Evolutionary conservation across 2,797 vertebrate genomes (phyloP).

Genomic region (Rhabdomys pumilio): DNA sequence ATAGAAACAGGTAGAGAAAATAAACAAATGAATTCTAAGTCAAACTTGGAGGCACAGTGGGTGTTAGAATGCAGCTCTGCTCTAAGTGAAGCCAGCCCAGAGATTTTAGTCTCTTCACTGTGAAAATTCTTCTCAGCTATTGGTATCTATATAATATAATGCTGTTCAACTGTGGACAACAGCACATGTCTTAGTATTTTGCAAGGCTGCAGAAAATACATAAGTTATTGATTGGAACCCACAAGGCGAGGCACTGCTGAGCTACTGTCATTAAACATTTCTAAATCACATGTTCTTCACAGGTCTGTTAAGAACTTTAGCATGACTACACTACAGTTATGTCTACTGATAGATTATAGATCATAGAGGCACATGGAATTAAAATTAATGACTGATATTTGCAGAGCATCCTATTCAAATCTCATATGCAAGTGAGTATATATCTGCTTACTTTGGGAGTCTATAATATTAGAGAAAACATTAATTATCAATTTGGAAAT

Average conservation of each 20-base stretch:
- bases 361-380: slow-evolving; percentile 14
- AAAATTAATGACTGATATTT: slow-evolving; percentile 49
- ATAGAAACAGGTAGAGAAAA: neutral
- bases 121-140: neutral
- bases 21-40: slow-evolving; percentile 25
- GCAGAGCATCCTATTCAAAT: neutral
- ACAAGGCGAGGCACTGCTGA: neutral
- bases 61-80: neutral
- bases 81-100: neutral
- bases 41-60: neutral
- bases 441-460: neutral
- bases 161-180: slow-evolving; percentile 37
- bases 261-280: neutral
- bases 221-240: slow-evolving; percentile 38
- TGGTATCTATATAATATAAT: neutral
- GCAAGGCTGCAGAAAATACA: neutral
- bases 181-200: neutral
- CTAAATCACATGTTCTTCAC: neutral
- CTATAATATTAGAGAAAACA: slow-evolving; percentile 23
- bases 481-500: neutral
- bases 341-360: neutral
- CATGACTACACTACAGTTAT: neutral
- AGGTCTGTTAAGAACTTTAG: neutral
- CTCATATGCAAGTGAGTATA: neutral
- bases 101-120: slow-evolving; percentile 29